Base-by-base conservation (phyloP, 2,113 vertebrate genomes). In the Carlito syrichta region DNA sequence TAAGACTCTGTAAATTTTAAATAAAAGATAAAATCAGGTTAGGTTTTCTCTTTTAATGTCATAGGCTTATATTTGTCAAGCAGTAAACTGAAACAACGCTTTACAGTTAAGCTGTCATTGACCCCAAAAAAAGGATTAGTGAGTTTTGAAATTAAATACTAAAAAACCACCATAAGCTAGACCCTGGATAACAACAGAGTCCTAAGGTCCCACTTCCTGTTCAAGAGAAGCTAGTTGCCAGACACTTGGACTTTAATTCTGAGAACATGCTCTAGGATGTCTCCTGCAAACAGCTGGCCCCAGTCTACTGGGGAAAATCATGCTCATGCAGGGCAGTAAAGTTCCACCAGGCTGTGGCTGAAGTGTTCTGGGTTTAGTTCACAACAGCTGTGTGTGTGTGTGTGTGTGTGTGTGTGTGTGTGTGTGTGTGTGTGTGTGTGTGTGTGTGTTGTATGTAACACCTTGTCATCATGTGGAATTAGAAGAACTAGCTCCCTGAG, bases 261-360 rank as follows among this genome's bases (percentile, higher is more conserved):
- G 60, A 91, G 35, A 85, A 69, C 22, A 82, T 32, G 68, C 10
- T 86, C 88, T 6, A 56, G 52, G 12, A 86, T n/a, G n/a, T n/a
- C n/a, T n/a, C n/a, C n/a, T n/a, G n/a, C n/a, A n/a, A n/a, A n/a
- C n/a, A n/a, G n/a, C n/a, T n/a, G n/a, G n/a, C n/a, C n/a, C n/a
- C n/a, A n/a, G n/a, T n/a, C n/a, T n/a, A n/a, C n/a, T n/a, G n/a
- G 91, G 92, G 86, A 96, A 98, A 88, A 94, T 89, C 35, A 93
- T 82, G 62, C 52, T 94, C 60, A 74, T 48, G 38, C 17, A 97
- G 62, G 43, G 86, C 88, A 96, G 40, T 22, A 89, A 73, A 32
- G 43, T 30, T 85, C 78, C 52, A 40, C 22, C 12, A 91, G 68
- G 71, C 43, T 93, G 96, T 86, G 43, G 66, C 40, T 97, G 66